Evolutionary conservation across 2,888 invertebrate genomes (phyloP).

Genomic region (Cremastinae sp.): DNA sequence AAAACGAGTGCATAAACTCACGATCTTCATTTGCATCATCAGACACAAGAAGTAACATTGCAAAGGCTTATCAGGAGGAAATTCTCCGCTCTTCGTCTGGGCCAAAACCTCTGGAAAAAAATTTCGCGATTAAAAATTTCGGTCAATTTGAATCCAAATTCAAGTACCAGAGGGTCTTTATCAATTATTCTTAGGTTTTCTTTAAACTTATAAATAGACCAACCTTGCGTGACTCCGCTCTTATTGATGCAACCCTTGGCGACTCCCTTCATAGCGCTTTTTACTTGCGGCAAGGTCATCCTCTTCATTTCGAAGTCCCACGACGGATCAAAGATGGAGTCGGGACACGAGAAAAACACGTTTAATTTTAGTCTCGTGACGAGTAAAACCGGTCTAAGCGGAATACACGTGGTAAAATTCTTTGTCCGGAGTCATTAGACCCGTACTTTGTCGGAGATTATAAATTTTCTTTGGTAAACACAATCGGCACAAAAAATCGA

Average conservation of each 20-base stretch:
- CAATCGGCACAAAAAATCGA: too few relatives aligned
- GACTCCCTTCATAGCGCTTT: conserved; percentile 84
- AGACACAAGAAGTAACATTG: conserved; percentile 82
- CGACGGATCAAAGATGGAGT: conserved; percentile 8
- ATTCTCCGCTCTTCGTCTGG: conserved; percentile 60
- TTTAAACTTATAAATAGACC: conserved; percentile 55
- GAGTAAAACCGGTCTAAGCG: conserved; percentile 31
- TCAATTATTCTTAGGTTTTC: neutral
- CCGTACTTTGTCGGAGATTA: too few relatives aligned
- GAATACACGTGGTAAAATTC: conserved; percentile 7
- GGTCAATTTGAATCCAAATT: neutral
- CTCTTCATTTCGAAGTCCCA: conserved; percentile 49
- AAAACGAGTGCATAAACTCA: conserved; percentile 71
- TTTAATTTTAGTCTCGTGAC: conserved; percentile 31
- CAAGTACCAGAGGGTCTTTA: neutral
- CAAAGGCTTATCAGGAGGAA: conserved; percentile 64
- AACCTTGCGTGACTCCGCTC: conserved; percentile 83
- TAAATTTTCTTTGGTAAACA: too few relatives aligned
- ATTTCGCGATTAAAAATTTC: too few relatives aligned
- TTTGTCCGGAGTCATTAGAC: neutral
- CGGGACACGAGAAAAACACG: conserved; percentile 21
- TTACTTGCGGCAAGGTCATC: conserved; percentile 82
- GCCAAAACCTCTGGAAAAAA: conserved; percentile 62
- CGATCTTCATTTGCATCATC: conserved; percentile 81
- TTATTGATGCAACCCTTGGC: conserved; percentile 85